Conservation (phyloP, 1,140 invertebrate genomes). For the Scaptomyza montana region DNA sequence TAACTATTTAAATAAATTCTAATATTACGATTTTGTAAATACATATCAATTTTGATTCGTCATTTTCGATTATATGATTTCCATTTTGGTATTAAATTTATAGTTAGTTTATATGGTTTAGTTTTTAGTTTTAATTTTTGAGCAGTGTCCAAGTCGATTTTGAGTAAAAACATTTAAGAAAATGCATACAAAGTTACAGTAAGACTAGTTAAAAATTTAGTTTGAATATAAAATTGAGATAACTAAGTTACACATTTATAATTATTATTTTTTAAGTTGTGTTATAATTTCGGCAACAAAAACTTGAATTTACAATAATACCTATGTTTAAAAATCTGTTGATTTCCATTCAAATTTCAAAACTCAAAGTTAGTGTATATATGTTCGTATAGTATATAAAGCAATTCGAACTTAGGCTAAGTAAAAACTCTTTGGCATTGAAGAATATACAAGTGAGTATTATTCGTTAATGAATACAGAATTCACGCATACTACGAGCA, state of each 20-base stretch:
- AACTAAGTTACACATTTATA: conserved; percentile 57
- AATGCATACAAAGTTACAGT: conserved; percentile 80
- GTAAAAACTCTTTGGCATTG: conserved; percentile 75
- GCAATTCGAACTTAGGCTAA: conserved; percentile 65
- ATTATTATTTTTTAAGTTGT: not conserved
- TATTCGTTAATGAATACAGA: conserved; percentile 25
- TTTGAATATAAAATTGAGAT: conserved; percentile 78
- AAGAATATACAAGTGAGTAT: conserved; percentile 59
- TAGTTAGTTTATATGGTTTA: not conserved
- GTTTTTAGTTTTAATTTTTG: conserved; percentile 32
- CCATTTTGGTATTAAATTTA: conserved; percentile 21
- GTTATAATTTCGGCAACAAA: conserved; percentile 37
- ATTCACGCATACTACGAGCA: conserved; percentile 36
- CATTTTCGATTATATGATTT: conserved; percentile 30
- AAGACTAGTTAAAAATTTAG: conserved; percentile 78
- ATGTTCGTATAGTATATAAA: conserved; percentile 18
- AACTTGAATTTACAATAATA: conserved; percentile 52
- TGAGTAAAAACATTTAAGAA: conserved; percentile 74
- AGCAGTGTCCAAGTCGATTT: conserved; percentile 59
- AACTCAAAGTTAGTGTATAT: conserved; percentile 37
- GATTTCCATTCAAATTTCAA: conserved; percentile 13
- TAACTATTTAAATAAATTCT: conserved; percentile 46
- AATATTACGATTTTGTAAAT: conserved; percentile 29
- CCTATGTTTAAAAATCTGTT: not conserved
- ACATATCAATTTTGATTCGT: conserved; percentile 43